Percentiles rank a stretch among this genome's conserved stretches.
These are phyloP conservation scores for Platysternon megacephalum DNA, from an alignment of 2,113 vertebrate genomes.

Conservation along the genomic window DNA sequence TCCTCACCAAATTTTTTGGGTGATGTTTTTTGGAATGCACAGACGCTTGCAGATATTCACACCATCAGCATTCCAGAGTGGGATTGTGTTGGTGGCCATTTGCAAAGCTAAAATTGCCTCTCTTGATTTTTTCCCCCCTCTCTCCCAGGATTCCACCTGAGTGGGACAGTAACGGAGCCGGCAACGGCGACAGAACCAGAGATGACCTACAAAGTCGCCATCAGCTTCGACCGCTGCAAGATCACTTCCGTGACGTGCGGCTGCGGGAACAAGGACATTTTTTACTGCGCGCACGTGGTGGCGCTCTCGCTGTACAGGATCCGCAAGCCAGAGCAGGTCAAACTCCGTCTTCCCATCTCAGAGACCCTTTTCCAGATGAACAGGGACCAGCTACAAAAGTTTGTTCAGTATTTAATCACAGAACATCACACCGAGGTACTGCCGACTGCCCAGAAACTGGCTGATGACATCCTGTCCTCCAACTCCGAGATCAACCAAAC, in stretches of 20 bases:
- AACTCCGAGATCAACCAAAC: constrained; percentile 99
- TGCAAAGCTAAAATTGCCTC: not conserved
- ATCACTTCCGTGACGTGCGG: constrained; percentile 98
- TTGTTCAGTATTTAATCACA: constrained; percentile 99
- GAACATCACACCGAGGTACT: constrained; percentile 99
- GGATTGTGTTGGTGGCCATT: fast-evolving
- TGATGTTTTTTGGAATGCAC: fast-evolving
- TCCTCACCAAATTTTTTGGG: not conserved
- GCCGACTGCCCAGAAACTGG: constrained; percentile 97
- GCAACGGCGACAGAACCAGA: constrained; percentile 90
- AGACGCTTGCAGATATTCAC: not conserved
- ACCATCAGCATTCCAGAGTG: not conserved
- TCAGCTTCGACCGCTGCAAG: constrained; percentile 99
- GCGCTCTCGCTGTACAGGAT: constrained; percentile 98
- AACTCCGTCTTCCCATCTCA: constrained; percentile 97
- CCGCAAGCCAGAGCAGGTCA: constrained; percentile 97
- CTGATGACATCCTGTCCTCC: constrained; percentile 99
- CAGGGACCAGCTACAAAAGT: constrained; percentile 98
- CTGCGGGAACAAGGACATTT: constrained; percentile 98
- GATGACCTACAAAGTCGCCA: constrained; percentile 95
- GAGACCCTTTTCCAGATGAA: constrained; percentile 99
- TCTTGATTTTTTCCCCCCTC: not conserved
- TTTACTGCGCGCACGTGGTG: constrained; percentile 98
- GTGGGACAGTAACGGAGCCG: constrained; percentile 93
- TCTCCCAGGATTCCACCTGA: constrained; percentile 93